Evolutionary conservation across 1,140 invertebrate species (phyloP), one percentile per base, ranked within the genome.

Genomic region (Sitophilus oryzae): DNA sequence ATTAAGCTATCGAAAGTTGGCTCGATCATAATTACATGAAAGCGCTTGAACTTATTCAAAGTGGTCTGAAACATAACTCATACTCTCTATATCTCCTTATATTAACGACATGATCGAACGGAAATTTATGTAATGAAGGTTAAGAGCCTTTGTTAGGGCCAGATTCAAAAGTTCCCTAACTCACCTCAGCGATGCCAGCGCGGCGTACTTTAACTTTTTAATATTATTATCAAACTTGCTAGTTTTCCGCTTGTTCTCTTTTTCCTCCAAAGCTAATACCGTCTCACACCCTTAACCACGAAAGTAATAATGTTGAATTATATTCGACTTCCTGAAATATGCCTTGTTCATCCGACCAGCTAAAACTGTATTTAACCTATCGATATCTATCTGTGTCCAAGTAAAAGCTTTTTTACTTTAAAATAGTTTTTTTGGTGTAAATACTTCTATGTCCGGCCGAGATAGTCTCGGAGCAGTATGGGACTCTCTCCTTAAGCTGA

Each of bases 31-130:
- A 49, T 49, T 49, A 49, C 21, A 49, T 10, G 35, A 20, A 25
- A 14, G 36, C 45, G 34, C 36, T 47, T 30, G 38, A 49, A 49
- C 47, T 49, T 38, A 20, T 38, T 38, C 15, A 49, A 49, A 49
- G 34, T 38, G 34, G 34, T 49, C 38, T 5, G 47, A 14, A 20
- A 38, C 36, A 49, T 49, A 49, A 38, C 38, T 49, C 38, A 49
- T 38, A 49, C 45, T 38, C n/a, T n/a, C 34, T 35, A 38, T 38
- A 49, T 36, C 36, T 19, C 20, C 47, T 36, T 49, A 51, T 51
- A 51, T 42, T 51, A 51, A 51, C 47, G 22, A 35, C 22, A 19
- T 37, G 22, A 22, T 36, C 14, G 37, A 41, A 22, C 21, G 30
- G 25, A 30, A 30, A 30, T 30, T 30, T 30, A 30, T 30, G 25